Evolutionary conservation across 1,140 invertebrate genomes (phyloP).

Genomic region (Drosophila busckii): DNA sequence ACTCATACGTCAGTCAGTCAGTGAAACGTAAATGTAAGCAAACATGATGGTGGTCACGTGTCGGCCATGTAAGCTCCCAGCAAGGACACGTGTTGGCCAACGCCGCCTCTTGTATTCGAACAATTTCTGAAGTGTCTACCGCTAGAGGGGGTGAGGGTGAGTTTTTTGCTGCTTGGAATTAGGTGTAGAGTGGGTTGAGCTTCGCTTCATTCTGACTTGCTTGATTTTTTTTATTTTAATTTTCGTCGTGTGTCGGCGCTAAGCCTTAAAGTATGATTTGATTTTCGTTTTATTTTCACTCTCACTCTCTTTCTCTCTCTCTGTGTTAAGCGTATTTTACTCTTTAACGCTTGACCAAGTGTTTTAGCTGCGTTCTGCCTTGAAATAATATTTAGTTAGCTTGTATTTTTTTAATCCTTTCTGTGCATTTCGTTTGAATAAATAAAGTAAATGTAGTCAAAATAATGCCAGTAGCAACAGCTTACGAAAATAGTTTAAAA

Average conservation of each 20-base stretch:
- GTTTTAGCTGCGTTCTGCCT: conserved; percentile 4
- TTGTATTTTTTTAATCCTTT: no score
- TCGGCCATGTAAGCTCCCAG: conserved; percentile 60
- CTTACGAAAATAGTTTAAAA: no score
- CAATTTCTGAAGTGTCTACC: conserved; percentile 55
- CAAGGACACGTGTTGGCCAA: conserved; percentile 60
- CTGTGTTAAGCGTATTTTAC: conserved; percentile 59
- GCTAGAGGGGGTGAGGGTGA: conserved; percentile 23
- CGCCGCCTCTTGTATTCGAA: conserved; percentile 64
- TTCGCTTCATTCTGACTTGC: conserved; percentile 11
- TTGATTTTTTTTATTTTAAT: conserved; percentile 36
- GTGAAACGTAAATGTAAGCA: conserved; percentile 69
- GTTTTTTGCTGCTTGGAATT: background rate
- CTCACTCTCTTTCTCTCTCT: conserved; percentile 1
- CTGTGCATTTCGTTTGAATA: no score
- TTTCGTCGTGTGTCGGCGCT: conserved; percentile 38
- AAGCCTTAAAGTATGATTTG: conserved; percentile 66
- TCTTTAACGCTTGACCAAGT: conserved; percentile 66
- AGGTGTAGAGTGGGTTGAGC: conserved; percentile 21
- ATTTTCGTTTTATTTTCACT: conserved; percentile 42
- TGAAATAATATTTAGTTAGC: conserved; percentile 21
- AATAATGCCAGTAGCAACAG: no score
- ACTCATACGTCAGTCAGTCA: conserved; percentile 61
- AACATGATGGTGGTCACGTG: conserved; percentile 76
- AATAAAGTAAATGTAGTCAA: no score